Evolutionary conservation across 2,113 vertebrate species (phyloP), one percentile per base, ranked within the genome.

Genomic region (Heptranchias perlo): DNA sequence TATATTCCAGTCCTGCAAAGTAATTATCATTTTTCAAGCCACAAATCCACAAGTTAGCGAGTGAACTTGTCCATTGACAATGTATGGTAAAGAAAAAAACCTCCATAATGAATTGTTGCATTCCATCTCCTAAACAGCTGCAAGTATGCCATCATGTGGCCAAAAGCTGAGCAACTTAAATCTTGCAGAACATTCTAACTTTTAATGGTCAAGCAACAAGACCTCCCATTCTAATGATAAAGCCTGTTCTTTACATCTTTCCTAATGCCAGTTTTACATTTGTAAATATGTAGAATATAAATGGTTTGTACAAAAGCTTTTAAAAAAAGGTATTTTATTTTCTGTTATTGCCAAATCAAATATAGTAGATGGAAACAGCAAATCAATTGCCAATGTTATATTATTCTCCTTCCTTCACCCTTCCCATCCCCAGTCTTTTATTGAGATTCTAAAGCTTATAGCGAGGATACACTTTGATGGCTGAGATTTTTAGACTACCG

Each of bases 271-370:
- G 21, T 93, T 92, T 93, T 93, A 62, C 35, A 93, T 39, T 62
- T 93, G 89, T 93, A 93, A 93, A 93, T 93, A 93, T 93, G 89
- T 93, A 93, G 35, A 93, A 93, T 93, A 62, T 62, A 44, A 93
- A 62, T 62, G 16, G 35, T 93, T 93, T 93, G 58, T 93, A 62
- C 35, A 93, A 92, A 92, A 93, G 6, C 89, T 93, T 93, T 93
- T 93, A 93, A 39, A 18, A 62, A 64, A 93, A 93, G 58, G 89
- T 93, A n/a, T 91, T 91, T 93, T 93, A 93, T 93, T 93, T 93
- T 93, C 58, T 93, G 58, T 93, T 93, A 39, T 93, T 93, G 35
- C 35, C 58, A 93, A 39, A 93, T n/a, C 58, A 93, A 93, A 61
- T 61, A 92, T 92, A 58, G 54, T 61, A 39, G 87, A 58, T 92